Conservation (phyloP, 2,113 vertebrate genomes). For the Corythaeola cristata region DNA sequence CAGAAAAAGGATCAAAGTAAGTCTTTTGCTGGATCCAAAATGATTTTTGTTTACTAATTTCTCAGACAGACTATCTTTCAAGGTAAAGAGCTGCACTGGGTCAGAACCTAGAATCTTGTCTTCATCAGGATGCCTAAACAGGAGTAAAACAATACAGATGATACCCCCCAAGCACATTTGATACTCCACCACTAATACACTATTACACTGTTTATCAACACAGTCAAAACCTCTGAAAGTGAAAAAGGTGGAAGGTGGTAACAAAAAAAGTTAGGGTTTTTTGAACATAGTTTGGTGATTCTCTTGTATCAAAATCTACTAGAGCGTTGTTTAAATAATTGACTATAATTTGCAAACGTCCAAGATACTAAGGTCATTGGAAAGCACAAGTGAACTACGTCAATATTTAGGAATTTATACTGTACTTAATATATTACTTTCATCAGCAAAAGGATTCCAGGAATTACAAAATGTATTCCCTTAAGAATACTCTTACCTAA, state of each 20-base stretch:
- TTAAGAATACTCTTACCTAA: slow-evolving; percentile 79
- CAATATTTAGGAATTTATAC: neutral
- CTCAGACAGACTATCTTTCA: neutral
- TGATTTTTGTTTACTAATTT: neutral
- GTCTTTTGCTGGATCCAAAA: neutral
- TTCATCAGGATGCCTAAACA: neutral
- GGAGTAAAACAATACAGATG: neutral
- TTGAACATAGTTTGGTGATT: neutral
- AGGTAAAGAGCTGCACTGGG: neutral
- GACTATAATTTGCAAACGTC: neutral
- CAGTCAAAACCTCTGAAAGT: neutral
- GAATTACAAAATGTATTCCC: rapidly evolving
- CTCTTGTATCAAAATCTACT: neutral
- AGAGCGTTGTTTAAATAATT: neutral
- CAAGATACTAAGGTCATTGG: neutral
- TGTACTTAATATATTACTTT: neutral
- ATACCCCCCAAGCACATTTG: neutral
- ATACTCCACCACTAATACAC: neutral
- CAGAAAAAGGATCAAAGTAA: neutral
- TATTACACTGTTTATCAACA: neutral
- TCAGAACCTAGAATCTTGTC: neutral
- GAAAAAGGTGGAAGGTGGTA: neutral
- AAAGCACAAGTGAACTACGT: neutral
- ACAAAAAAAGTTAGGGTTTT: neutral
- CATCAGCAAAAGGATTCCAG: neutral